A percentile compares a stretch with the other conserved stretches of the same genome.
Conservation (phyloP, 2,888 invertebrate genomes). For the Axea sp. region DNA sequence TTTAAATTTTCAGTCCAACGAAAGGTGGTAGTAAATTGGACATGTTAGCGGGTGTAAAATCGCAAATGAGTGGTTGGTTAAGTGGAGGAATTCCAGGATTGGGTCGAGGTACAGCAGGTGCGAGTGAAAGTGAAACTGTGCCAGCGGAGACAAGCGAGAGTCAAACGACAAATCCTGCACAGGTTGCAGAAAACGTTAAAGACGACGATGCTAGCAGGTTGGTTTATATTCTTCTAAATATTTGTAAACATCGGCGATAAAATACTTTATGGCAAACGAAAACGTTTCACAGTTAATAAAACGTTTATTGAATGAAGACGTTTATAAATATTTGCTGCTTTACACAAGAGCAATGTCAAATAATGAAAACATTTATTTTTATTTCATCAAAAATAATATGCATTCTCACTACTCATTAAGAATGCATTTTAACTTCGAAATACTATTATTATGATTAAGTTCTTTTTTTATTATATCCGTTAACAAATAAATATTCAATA, state of each 20-base stretch:
- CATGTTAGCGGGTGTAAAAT: constrained; percentile 92
- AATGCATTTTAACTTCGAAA: no score
- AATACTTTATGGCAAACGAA: constrained; percentile 7
- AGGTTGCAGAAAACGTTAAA: constrained; percentile 80
- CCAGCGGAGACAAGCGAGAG: constrained; percentile 72
- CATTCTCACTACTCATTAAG: no score
- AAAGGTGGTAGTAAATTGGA: constrained; percentile 86
- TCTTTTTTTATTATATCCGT: no score
- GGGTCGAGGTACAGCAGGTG: constrained; percentile 80
- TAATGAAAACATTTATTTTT: no score
- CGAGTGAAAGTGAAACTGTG: constrained; percentile 79
- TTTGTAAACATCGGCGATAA: constrained; percentile 6
- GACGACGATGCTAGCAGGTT: constrained; percentile 90
- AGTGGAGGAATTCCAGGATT: constrained; percentile 89
- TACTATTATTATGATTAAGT: no score
- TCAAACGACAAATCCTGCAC: constrained; percentile 75
- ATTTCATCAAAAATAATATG: no score
- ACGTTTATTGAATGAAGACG: no score
- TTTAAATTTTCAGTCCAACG: constrained; percentile 82
- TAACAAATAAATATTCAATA: no score
- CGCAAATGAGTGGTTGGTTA: constrained; percentile 90
- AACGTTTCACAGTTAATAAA: no score
- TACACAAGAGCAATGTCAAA: no score
- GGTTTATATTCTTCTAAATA: constrained; percentile 49
- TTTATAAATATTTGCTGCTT: no score